A percentile compares a stretch with the other conserved stretches of the same genome.
Conservation (phyloP, 2,888 invertebrate genomes). For the Drosophila ezoana region DNA sequence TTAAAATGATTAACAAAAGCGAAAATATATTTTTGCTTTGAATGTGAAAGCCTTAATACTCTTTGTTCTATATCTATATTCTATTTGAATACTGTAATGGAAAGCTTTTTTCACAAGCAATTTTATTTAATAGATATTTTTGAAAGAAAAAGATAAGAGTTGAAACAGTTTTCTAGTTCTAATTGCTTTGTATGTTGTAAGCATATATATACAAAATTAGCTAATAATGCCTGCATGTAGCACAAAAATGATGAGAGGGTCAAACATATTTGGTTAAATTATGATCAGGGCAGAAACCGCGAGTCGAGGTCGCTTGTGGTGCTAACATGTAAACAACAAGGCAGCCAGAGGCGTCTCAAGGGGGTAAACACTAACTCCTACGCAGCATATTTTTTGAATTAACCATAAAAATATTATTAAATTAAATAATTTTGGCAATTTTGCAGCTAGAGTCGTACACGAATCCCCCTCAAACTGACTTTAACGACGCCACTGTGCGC, state of each 20-base stretch:
- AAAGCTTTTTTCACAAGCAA: background rate
- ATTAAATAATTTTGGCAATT: background rate
- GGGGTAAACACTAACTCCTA: background rate
- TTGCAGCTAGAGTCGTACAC: background rate
- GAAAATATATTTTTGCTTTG: constrained; percentile 1
- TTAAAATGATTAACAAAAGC: constrained; percentile 56
- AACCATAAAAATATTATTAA: background rate
- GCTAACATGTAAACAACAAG: constrained; percentile 18
- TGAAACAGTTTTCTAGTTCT: background rate
- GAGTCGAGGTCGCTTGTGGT: constrained; percentile 34
- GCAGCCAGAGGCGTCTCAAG: constrained; percentile 25
- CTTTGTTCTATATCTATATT: background rate
- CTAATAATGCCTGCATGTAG: constrained; percentile 5
- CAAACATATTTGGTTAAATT: constrained; percentile 43
- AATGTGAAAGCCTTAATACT: background rate
- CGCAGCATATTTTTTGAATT: too few relatives aligned
- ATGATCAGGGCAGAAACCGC: constrained; percentile 26
- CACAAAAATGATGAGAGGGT: constrained; percentile 18
- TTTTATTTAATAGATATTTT: background rate
- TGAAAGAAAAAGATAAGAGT: too few relatives aligned
- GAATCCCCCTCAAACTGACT: background rate
- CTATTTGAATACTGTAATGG: background rate
- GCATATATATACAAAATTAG: background rate
- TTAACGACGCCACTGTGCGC: constrained; percentile 16
- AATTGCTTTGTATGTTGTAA: too few relatives aligned